Conservation (phyloP, 1,140 invertebrate genomes). For the Mya arenaria region DNA sequence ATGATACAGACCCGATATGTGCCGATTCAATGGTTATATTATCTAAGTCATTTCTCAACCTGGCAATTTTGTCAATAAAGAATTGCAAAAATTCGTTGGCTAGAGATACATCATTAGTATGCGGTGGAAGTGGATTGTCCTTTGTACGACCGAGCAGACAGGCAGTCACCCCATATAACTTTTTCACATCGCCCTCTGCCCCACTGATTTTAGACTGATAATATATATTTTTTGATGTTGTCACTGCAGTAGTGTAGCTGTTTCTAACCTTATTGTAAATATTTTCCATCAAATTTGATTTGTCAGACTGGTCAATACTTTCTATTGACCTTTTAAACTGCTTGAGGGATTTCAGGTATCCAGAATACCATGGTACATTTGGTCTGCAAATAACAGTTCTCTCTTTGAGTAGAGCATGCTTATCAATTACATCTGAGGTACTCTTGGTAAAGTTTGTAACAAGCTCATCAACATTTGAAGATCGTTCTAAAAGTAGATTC, state of each 20-base stretch:
- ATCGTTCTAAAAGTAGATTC: background rate
- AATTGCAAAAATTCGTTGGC: background rate
- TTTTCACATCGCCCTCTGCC: slow-evolving; percentile 21
- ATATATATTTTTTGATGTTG: background rate
- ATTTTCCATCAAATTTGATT: background rate
- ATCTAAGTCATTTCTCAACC: background rate
- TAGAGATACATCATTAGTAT: slow-evolving; percentile 6
- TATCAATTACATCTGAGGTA: background rate
- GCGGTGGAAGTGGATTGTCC: slow-evolving; percentile 20
- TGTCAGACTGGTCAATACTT: background rate
- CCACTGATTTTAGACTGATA: background rate
- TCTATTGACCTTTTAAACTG: slow-evolving; percentile 12
- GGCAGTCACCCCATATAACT: background rate
- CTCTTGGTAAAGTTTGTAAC: background rate
- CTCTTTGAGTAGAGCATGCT: no score
- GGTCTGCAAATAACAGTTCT: background rate
- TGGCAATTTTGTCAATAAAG: slow-evolving; percentile 16
- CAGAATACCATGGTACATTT: slow-evolving; percentile 18
- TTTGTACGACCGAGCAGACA: background rate
- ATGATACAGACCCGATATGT: no score
- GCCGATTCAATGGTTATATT: background rate
- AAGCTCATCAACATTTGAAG: background rate
- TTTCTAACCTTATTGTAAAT: background rate
- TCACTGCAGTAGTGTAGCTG: no score
- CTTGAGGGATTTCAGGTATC: slow-evolving; percentile 1